Evolutionary conservation across 2,113 vertebrate species (phyloP), one percentile per base, ranked within the genome.

Genomic region (Macquaria australasica): DNA sequence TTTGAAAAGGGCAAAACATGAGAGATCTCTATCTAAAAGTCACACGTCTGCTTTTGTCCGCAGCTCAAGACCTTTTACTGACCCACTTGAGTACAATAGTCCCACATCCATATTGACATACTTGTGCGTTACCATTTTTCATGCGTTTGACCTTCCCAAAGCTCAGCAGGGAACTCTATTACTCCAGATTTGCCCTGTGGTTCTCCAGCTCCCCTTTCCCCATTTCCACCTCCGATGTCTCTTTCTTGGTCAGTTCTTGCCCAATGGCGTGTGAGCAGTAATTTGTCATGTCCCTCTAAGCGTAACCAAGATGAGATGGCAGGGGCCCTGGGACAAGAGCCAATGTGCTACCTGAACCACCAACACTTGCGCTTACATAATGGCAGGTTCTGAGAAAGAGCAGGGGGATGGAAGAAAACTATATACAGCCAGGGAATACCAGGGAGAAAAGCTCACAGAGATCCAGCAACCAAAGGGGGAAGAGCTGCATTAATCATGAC

Each of bases 401-500:
- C 15, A 68, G 45, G 69, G 77, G 72, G 55, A 8, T 77, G 79
- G 82, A 85, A 88, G 74, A 78, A 76, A 63, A 89, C 75, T 74
- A 84, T 66, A 77, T 48, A 68, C 63, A 86, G 73, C 74, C 71
- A 41, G 77, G 77, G 77, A 94, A 89, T 69, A 88, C 63, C 50
- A 39, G 67, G 48, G 77, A 91, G 79, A 79, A 91, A 73, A 37
- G 87, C 88, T 86, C 75, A 69, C 73, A 31, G 66, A 79, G 85
- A 88, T 89, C 82, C 82, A 62, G 76, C 87, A 59, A 83, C 73
- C 60, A 70, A 83, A 68, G 71, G 31, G 48, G 63, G 74, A 82
- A 78, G 85, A 87, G 78, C 85, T 93, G 91, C 91, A 95, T 96
- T 93, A 95, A 94, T 95, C 91, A 94, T 94, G 91, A 93, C 88